phyloP scores from a whole-genome alignment of 2,888 invertebrate species.

The Parasteatoda lunata region DNA sequence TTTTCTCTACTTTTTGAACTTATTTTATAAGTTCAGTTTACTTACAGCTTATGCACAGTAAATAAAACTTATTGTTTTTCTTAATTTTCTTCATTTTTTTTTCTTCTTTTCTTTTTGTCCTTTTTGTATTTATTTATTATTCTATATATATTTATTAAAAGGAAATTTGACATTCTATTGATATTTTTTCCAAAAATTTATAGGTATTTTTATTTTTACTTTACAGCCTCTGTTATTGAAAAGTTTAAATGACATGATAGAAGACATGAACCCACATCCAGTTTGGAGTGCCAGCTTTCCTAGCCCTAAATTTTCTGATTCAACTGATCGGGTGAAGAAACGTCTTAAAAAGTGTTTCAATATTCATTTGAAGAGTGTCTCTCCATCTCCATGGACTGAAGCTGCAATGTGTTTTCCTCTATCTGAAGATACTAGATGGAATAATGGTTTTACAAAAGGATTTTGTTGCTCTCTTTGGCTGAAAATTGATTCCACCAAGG shows the following conservation, averaged over 20 bases:
- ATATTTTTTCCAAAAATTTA: too few relatives aligned
- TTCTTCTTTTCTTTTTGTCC: neutral
- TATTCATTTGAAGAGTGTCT: slow-evolving; percentile 10
- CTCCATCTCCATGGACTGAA: slow-evolving; percentile 38
- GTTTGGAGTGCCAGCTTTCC: slow-evolving; percentile 38
- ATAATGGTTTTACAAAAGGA: slow-evolving; percentile 45
- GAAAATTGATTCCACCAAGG: slow-evolving; percentile 15
- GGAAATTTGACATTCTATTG: too few relatives aligned
- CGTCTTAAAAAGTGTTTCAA: slow-evolving; percentile 35
- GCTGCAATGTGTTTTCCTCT: slow-evolving; percentile 43
- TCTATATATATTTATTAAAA: neutral
- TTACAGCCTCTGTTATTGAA: slow-evolving; percentile 48
- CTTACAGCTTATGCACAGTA: too few relatives aligned
- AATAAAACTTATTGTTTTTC: too few relatives aligned
- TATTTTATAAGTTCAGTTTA: too few relatives aligned
- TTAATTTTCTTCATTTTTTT: too few relatives aligned
- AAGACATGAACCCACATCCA: slow-evolving; percentile 30
- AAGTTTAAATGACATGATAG: slow-evolving; percentile 40
- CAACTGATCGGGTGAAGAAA: slow-evolving; percentile 33
- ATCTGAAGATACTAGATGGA: slow-evolving; percentile 55
- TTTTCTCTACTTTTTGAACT: too few relatives aligned
- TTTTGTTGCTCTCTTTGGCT: slow-evolving; percentile 47
- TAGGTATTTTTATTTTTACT: neutral
- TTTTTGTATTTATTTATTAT: neutral
- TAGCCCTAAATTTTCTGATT: slow-evolving; percentile 8